Percentiles rank a stretch among this genome's conserved stretches.
These are phyloP conservation scores for Ruditapes philippinarum DNA, from an alignment of 1,140 invertebrate species.

Conservation along the genomic window DNA sequence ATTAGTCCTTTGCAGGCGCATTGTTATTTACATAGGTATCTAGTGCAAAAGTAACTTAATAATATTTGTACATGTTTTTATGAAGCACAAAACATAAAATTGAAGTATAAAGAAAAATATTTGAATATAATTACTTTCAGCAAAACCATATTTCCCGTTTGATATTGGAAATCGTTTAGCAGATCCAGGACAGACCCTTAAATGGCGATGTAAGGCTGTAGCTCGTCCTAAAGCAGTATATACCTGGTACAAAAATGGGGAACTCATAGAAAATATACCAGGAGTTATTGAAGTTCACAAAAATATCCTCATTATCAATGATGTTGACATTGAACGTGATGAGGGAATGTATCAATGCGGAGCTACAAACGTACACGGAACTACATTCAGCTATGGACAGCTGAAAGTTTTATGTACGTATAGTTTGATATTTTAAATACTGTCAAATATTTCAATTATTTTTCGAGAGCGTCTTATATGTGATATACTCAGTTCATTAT, in stretches of 20 bases:
- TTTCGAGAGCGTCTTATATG: no score
- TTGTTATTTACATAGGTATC: no score
- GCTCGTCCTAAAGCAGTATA: conserved; percentile 97
- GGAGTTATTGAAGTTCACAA: conserved; percentile 51
- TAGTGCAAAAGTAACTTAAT: no score
- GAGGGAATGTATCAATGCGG: conserved; percentile 97
- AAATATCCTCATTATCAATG: conserved; percentile 47
- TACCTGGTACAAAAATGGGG: conserved; percentile 93
- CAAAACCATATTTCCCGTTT: conserved; percentile 97
- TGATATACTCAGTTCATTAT: no score
- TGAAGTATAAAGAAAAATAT: background rate
- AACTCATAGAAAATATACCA: conserved; percentile 89
- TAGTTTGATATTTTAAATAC: no score
- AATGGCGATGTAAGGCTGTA: conserved; percentile 98
- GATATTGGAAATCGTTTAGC: conserved; percentile 95
- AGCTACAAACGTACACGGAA: conserved; percentile 95
- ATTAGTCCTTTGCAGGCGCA: no score
- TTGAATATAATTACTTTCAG: conserved; percentile 86
- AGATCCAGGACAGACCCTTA: conserved; percentile 93
- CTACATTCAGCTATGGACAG: conserved; percentile 95
- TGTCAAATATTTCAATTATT: no score
- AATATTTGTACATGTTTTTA: no score
- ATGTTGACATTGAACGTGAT: conserved; percentile 31
- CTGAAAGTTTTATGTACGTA: conserved; percentile 90
- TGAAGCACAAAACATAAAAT: no score